Evolutionary conservation across 2,113 vertebrate species (phyloP).

Genomic region (Cathartes aura): DNA sequence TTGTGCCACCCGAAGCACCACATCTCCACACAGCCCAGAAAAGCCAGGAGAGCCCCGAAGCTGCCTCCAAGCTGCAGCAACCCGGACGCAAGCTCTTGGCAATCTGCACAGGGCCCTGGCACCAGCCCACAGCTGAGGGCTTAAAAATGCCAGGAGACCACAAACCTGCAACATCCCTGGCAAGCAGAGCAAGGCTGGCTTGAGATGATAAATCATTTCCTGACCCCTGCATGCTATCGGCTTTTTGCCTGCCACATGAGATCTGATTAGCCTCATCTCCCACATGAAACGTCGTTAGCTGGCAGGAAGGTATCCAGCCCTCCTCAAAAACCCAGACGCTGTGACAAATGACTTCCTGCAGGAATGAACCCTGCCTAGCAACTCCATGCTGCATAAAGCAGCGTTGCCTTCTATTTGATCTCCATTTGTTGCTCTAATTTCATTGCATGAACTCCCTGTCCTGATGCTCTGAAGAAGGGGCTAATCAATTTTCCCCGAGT

Average conservation of each 20-base stretch:
- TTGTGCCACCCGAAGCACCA: rapidly evolving
- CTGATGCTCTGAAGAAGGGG: neutral
- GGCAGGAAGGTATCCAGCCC: constrained; percentile 17
- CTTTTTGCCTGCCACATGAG: neutral
- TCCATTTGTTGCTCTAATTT: constrained; percentile 3
- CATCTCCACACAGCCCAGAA: neutral
- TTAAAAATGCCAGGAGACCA: neutral
- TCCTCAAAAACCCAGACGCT: neutral
- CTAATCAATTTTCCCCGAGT: neutral
- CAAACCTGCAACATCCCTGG: rapidly evolving
- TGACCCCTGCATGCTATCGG: neutral
- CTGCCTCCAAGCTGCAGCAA: neutral
- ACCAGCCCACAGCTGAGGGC: neutral
- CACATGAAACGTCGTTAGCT: neutral
- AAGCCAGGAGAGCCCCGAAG: neutral
- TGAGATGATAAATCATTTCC: neutral
- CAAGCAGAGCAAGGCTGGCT: neutral
- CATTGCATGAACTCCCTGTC: neutral
- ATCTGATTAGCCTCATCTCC: neutral
- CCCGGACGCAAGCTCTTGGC: neutral
- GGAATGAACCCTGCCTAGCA: constrained; percentile 1
- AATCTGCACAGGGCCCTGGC: neutral
- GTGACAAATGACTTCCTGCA: constrained; percentile 2
- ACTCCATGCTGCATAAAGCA: neutral
- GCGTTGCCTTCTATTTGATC: neutral